Base-by-base conservation (phyloP, 2,113 vertebrate genomes). In the Mormoops blainvillei region DNA sequence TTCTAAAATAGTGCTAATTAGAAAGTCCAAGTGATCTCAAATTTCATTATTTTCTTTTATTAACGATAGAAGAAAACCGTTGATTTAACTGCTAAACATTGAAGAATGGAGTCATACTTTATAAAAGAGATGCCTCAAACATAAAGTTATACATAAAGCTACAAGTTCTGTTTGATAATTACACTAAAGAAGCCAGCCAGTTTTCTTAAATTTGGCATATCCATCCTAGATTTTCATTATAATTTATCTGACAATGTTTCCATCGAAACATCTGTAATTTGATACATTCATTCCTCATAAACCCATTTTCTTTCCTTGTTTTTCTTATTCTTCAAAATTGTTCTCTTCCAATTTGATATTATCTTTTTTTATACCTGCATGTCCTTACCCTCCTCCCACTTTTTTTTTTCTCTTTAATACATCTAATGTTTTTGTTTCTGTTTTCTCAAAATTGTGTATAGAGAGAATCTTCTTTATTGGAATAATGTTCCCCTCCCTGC, bases 1-100 rank as follows among this genome's bases (percentile, higher is more conserved):
- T 80, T 88, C 65, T 88, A 73, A 73, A 92, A 67, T 33, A n/a
- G 9, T 11, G 8, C 10, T 28, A 89, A 73, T 86, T 70, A 95
- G 22, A 89, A 92, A 90, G 67, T 74, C 4, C 20, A 84, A 83
- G 63, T 56, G 7, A 43, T 89, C 73, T 87, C 26, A 54, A 87
- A 78, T 94, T 87, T 96, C 18, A 83, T 80, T 87, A 63, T 54
- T 71, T 94, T 83, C 7, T 89, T 4, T 56, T 33, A 90, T 87
- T 84, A 83, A 73, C 10, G 81, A 36, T 73, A 89, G 48, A 93
- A 88, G 31, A 96, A 91, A 91, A 43, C 1, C 38, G 1, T 70
- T 73, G 16, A 84, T 61, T 84, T 88, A 89, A 82, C 67, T 89
- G 52, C 13, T 85, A 18, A 28, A 67, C 14, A 89, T 10, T 3